Base-by-base conservation (phyloP, 2,113 vertebrate genomes). In the Marmota monax region DNA sequence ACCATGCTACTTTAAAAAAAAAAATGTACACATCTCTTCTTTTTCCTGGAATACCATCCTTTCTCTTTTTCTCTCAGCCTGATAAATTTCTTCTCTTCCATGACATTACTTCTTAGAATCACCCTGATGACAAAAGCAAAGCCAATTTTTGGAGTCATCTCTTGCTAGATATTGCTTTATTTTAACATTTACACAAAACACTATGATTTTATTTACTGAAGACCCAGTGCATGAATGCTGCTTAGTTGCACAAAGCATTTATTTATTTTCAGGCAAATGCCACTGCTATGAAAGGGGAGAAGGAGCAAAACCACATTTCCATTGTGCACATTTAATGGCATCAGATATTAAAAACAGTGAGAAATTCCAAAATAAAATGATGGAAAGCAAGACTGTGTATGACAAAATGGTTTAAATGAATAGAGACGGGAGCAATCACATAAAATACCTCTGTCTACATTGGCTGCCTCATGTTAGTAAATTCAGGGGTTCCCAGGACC, bases 221-320 rank as follows among this genome's bases (percentile, higher is more conserved):
- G 9, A 67, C n/a, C 9, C 10, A 58, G 22, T 13, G 0, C 0
- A 12, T 72, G 34, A 58, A 86, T 51, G 88, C 34, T 74, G 6
- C 37, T 82, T 25, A 92, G 37, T 4, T 82, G 17, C 32, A 58
- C 29, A 72, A 93, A 85, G 10, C 13, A 34, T 17, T 88, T n/a
- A 39, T 48, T 94, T 92, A 39, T 48, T 94, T 92, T 77, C 37
- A 90, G 39, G 63, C 37, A 86, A 94, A 89, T 86, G 37, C 11
- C 29, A 58, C 51, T 82, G 25, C 51, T 72, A 32, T 18, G 34
- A 82, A 39, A 17, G 23, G 27, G 29, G 25, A 73, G 67, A 83
- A 72, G 72, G 29, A 72, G 20, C 16, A 76, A 90, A 70, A 16
- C 67, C 73, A 65, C 25, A 32, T 63, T 87, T 51, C 27, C 23